Evolutionary conservation across 2,113 vertebrate genomes (phyloP).

Genomic region (Gambusia affinis): DNA sequence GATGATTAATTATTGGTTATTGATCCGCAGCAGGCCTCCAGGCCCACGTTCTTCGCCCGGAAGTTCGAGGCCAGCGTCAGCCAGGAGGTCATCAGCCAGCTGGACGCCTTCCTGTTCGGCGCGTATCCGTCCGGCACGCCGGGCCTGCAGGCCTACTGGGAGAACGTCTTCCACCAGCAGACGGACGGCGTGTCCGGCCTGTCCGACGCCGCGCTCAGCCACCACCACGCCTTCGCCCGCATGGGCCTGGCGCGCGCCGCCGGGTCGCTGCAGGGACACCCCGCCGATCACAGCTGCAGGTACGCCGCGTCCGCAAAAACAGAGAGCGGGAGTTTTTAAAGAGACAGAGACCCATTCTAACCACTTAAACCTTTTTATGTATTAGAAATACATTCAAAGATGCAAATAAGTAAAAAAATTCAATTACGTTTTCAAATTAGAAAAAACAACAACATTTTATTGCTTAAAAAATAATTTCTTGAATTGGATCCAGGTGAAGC

Average conservation of each 20-base stretch:
- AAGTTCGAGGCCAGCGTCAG: slow-evolving; percentile 97
- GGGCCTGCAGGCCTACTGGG: slow-evolving; percentile 93
- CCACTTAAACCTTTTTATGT: too few relatives aligned
- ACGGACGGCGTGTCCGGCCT: slow-evolving; percentile 83
- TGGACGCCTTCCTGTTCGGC: slow-evolving; percentile 92
- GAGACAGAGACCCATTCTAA: too few relatives aligned
- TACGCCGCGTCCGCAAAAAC: slow-evolving; percentile 47
- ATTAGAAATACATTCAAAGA: too few relatives aligned
- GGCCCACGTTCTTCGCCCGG: slow-evolving; percentile 96
- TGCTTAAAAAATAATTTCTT: too few relatives aligned
- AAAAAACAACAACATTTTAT: too few relatives aligned
- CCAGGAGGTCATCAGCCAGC: slow-evolving; percentile 92
- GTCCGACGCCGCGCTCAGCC: slow-evolving; percentile 84
- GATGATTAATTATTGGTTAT: neutral
- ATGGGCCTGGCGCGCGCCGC: slow-evolving; percentile 86
- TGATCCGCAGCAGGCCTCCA: slow-evolving; percentile 86
- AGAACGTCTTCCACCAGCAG: slow-evolving; percentile 87
- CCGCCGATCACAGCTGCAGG: slow-evolving; percentile 89
- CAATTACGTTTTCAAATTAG: too few relatives aligned
- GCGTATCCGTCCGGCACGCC: slow-evolving; percentile 76
- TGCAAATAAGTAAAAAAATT: too few relatives aligned
- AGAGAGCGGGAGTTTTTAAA: too few relatives aligned
- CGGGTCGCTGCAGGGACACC: slow-evolving; percentile 78
- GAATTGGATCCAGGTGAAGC: too few relatives aligned
- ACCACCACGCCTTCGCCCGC: slow-evolving; percentile 90